Evolutionary conservation across 2,113 vertebrate genomes (phyloP), one percentile per base, ranked within the genome.

Genomic region (Centropus unirufus): DNA sequence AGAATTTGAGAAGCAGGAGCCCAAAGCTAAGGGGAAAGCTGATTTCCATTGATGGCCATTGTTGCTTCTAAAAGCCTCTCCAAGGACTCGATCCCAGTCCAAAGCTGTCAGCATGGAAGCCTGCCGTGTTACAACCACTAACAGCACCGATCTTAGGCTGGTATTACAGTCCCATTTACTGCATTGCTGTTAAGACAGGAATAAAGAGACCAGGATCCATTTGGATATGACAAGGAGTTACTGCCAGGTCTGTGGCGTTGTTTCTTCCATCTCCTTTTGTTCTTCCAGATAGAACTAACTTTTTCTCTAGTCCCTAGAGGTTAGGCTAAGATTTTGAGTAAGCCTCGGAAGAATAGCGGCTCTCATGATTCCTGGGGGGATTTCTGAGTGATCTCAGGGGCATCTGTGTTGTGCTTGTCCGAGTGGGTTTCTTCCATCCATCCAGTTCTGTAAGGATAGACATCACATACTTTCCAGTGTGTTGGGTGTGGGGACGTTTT

Each of bases 1-100:
- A 87, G 73, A 70, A 73, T 49, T 73, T 92, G 72, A 52, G 51
- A 92, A 96, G 83, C 34, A n/a, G 61, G 51, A 92, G 30, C 62
- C 55, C 68, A 51, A 51, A 76, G 72, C 30, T 66, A 90, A 87
- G 26, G n/a, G 46, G 46, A 58, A 82, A 66, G 72, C 79, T 83
- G 67, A 67, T 92, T 93, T 87, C 79, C 79, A 80, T 1, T 83
- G 90, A 69, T 72, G 85, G 49, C n/a, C 21, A 17, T 78, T 81
- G 23, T 72, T 89, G 34, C 69, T 75, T 87, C 52, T 57, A 24
- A 91, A 82, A 94, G 46, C 67, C 22, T 90, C 40, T 80, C 36
- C 49, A 68, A 93, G 81, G 70, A 32, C 54, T 85, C 7, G 3
- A 2, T 84, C 42, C 55, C 42, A 69, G 36, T 72, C 68, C 1